Evolutionary conservation across 2,113 vertebrate species (phyloP).

Genomic region (Rhinogobius similis): DNA sequence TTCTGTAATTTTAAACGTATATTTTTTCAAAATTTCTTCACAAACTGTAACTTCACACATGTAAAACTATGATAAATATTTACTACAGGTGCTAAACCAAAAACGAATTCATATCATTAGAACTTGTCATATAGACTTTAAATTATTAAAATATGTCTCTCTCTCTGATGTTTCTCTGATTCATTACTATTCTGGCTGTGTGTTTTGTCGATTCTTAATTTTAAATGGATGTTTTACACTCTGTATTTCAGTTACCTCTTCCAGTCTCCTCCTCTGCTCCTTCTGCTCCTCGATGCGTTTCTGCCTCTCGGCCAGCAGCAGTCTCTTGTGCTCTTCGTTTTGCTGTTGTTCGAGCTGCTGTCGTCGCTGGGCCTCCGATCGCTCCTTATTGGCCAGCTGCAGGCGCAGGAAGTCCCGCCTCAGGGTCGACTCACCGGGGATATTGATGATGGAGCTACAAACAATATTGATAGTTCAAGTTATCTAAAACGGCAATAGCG

Average conservation of each 20-base stretch:
- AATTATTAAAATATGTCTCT: too few relatives aligned
- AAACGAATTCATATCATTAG: too few relatives aligned
- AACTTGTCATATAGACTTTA: too few relatives aligned
- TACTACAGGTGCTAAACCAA: too few relatives aligned
- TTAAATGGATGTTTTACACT: too few relatives aligned
- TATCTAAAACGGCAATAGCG: background rate
- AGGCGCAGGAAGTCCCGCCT: slow-evolving; percentile 92
- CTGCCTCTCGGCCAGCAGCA: slow-evolving; percentile 92
- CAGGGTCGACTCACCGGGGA: slow-evolving; percentile 93
- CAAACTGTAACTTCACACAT: too few relatives aligned
- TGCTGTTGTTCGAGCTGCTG: slow-evolving; percentile 97
- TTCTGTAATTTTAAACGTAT: too few relatives aligned
- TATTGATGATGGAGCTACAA: slow-evolving; percentile 90
- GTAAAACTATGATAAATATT: too few relatives aligned
- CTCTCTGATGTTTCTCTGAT: too few relatives aligned
- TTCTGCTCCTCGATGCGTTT: slow-evolving; percentile 98
- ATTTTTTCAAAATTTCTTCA: too few relatives aligned
- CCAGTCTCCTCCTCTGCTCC: slow-evolving; percentile 90
- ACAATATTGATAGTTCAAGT: background rate
- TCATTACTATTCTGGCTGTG: too few relatives aligned
- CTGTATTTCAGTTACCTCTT: slow-evolving; percentile 83
- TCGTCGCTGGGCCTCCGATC: slow-evolving; percentile 87
- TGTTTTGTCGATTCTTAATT: too few relatives aligned
- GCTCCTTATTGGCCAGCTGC: slow-evolving; percentile 95
- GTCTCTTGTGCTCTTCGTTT: slow-evolving; percentile 94